These are phyloP conservation scores for Ifrita kowaldi DNA, from an alignment of 2,113 vertebrate species.

Conservation along the genomic window DNA sequence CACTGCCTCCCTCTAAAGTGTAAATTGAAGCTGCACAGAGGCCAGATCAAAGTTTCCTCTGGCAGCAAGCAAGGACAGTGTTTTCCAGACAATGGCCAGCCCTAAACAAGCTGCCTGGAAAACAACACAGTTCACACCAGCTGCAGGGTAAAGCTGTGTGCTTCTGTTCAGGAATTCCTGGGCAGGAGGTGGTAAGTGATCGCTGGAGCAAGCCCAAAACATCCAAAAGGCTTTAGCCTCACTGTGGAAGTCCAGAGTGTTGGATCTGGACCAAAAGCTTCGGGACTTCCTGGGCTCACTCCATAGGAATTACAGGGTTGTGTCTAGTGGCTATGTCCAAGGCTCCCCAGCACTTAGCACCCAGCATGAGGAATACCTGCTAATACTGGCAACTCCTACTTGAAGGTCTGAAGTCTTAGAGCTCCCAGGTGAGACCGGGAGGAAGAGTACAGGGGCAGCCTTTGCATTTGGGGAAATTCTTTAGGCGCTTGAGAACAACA, in stretches of 20 bases:
- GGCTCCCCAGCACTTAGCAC: neutral
- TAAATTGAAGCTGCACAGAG: neutral
- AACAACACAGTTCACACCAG: neutral
- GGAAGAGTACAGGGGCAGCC: neutral
- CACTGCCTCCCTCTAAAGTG: neutral
- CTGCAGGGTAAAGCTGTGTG: fast-evolving
- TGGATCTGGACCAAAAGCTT: neutral
- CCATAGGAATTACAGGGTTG: neutral
- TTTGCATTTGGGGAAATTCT: neutral
- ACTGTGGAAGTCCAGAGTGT: neutral
- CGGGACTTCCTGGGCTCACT: neutral
- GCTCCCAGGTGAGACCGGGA: neutral
- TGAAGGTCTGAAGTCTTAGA: neutral
- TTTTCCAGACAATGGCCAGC: neutral
- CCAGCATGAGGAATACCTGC: neutral
- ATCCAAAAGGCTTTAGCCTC: neutral
- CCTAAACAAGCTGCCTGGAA: neutral
- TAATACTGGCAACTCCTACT: neutral
- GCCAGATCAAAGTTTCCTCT: neutral
- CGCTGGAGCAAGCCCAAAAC: neutral
- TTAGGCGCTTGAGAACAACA: neutral
- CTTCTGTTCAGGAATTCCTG: neutral
- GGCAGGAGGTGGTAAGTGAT: neutral
- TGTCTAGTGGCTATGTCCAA: too few relatives aligned
- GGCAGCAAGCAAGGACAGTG: neutral